Evolutionary conservation across 2,888 invertebrate species (phyloP), one percentile per base, ranked within the genome.

Genomic region (Dynastes hyllus): DNA sequence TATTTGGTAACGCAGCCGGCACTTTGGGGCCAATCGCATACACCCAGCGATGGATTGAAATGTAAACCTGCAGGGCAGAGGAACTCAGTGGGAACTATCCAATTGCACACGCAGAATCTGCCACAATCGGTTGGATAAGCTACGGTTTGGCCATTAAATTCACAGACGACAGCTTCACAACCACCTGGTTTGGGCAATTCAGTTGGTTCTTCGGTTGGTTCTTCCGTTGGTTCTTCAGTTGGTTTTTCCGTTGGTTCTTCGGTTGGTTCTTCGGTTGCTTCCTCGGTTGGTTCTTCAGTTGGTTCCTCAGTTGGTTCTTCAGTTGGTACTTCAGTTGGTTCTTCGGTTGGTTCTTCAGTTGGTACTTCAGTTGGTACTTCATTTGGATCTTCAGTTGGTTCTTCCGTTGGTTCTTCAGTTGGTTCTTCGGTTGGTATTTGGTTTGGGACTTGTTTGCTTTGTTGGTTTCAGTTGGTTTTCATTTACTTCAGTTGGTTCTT

Each of bases 41-140:
- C 51, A 11, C 50, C 50, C 27, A 69, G 27, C 27, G 11, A 51
- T 27, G 51, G 51, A 29, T 69, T 69, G 51, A 69, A 69, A 29
- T 69, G 2, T 5, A 50, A 27, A n/a, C 69, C 51, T 3, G 27
- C 13, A 29, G 69, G 69, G 27, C 69, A 69, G 16, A 51, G 29
- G 27, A 69, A n/a, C 50, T 69, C 69, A 51, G 27, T 4, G 27
- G 69, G 51, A 29, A 69, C 40, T 5, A 27, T 29, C 69, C 51
- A 69, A 27, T 69, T 51, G 6, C 69, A 69, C 5, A 13, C 22
- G 27, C 69, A 69, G 50, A 51, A 69, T 51, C 13, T 50, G 6
- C 11, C 27, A 29, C 63, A 63, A 29, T 32, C 32, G 32, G 9
- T 63, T 27, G 11, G 16, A 29, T 27, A 2, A 63, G 63, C 11